These are phyloP conservation scores for Ciconia stormi DNA, from an alignment of 2,113 vertebrate genomes.

Conservation along the genomic window DNA sequence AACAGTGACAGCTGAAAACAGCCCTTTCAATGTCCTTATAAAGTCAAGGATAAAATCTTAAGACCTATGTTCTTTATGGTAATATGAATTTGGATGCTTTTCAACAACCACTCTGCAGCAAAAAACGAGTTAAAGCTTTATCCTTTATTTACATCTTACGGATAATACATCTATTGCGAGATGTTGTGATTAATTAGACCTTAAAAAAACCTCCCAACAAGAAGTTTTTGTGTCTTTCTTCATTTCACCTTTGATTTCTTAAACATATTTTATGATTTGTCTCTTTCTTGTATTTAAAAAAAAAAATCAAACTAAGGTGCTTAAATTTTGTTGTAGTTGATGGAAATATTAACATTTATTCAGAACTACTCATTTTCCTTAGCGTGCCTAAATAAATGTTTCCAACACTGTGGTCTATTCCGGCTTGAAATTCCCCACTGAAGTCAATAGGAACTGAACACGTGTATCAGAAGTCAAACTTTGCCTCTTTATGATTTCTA, in stretches of 20 bases:
- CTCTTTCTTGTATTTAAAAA: neutral
- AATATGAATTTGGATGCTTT: slow-evolving; percentile 43
- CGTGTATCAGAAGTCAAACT: neutral
- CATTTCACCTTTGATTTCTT: slow-evolving; percentile 53
- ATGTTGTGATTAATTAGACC: slow-evolving; percentile 8
- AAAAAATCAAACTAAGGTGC: neutral
- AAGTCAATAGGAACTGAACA: slow-evolving; percentile 21
- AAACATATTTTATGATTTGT: slow-evolving; percentile 11
- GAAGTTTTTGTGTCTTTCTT: slow-evolving; percentile 42
- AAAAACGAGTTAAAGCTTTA: slow-evolving; percentile 49
- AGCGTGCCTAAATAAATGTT: slow-evolving; percentile 22
- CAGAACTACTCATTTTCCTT: slow-evolving; percentile 37
- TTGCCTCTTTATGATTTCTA: slow-evolving; percentile 39
- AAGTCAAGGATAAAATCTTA: slow-evolving; percentile 40
- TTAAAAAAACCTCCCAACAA: neutral
- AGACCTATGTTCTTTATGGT: slow-evolving; percentile 53
- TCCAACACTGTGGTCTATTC: slow-evolving; percentile 22
- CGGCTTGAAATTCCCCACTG: neutral
- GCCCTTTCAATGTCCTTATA: slow-evolving; percentile 26
- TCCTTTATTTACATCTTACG: slow-evolving; percentile 40
- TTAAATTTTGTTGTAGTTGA: slow-evolving; percentile 27
- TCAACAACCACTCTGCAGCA: slow-evolving; percentile 43
- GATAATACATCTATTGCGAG: slow-evolving; percentile 36
- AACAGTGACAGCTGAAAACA: slow-evolving; percentile 31
- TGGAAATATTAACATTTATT: slow-evolving; percentile 51